Percentiles rank a stretch among this genome's conserved stretches.
Evolutionary conservation across 2,888 invertebrate genomes (phyloP).

Genomic region (Pristionchus maxplancki): DNA sequence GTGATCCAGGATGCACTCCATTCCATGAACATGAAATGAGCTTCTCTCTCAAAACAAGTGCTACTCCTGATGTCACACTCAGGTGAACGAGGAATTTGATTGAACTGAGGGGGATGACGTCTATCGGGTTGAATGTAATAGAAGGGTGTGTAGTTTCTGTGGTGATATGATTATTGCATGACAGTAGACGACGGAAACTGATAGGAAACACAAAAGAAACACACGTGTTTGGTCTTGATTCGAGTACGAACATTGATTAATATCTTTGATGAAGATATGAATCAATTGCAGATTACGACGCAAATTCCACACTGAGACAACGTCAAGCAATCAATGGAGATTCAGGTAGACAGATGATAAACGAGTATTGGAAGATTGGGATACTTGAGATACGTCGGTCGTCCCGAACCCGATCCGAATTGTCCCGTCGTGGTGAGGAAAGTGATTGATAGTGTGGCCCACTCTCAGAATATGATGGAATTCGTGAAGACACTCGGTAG

Average conservation of each 20-base stretch:
- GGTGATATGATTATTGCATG: background rate
- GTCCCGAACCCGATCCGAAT: conserved; percentile 65
- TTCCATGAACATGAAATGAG: conserved; percentile 68
- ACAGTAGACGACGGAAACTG: background rate
- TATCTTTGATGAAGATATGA: background rate
- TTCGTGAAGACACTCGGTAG: conserved; percentile 65
- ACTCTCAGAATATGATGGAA: conserved; percentile 66
- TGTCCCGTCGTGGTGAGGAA: conserved; percentile 67
- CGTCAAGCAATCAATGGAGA: conserved; percentile 60
- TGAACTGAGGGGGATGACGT: background rate
- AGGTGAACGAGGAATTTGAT: conserved; percentile 54
- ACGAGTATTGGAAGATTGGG: background rate
- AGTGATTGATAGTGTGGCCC: conserved; percentile 62
- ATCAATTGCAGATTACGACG: conserved; percentile 59
- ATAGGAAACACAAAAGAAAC: background rate
- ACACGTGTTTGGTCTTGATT: background rate
- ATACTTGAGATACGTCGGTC: conserved; percentile 41
- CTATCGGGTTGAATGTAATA: background rate
- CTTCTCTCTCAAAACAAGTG: conserved; percentile 60
- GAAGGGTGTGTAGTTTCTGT: background rate
- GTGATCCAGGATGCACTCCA: conserved; percentile 64
- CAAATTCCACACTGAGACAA: conserved; percentile 59
- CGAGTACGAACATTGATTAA: background rate
- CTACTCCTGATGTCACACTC: conserved; percentile 61
- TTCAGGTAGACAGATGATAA: conserved; percentile 55